Base-by-base conservation (phyloP, 1,140 invertebrate genomes). In the Leptoteleia sp. region DNA sequence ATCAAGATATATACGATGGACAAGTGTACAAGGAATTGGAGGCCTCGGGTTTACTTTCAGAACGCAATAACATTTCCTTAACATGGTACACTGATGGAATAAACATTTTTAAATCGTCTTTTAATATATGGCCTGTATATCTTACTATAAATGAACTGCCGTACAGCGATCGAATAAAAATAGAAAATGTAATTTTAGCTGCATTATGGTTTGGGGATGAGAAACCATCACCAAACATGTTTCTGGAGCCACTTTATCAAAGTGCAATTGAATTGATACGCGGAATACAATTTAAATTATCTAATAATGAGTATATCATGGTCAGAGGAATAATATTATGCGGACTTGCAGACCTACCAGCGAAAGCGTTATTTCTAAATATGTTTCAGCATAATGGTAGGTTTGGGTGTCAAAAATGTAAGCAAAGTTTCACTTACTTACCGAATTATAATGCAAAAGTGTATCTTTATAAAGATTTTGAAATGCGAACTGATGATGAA, bases 1-100 rank as follows among this genome's bases (percentile, higher is more conserved):
- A 57, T 8, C 57, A 72, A 40, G 80, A 79, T 12, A 80, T 83
- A 7, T 80, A 73, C 17, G 80, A 81, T 43, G 77, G 77, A 1
- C n/a, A 33, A 4, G 17, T 82, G 11, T 81, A 15, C 15, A 33
- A 40, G 25, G 29, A 9, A n/a, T 54, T 50, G 48, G n/a, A n/a
- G n/a, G n/a, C n/a, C n/a, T n/a, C n/a, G n/a, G n/a, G n/a, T n/a
- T n/a, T n/a, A n/a, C 76, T 12, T 72, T 4, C n/a, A 13, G 17
- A 42, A 0, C 6, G 4, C n/a, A 33, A 54, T 12, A 52, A 43
- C 6, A 52, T 65, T 19, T 52, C 61, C 0, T 65, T 54, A 16
- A 22, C 48, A 0, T 64, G 59, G 59, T 64, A 64, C 12, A 64
- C 45, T 1, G 55, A 61, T 37, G 57, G 57, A 9, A 16, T 54